These are phyloP conservation scores for Pongo pygmaeus DNA, from an alignment of 2,113 vertebrate genomes.

Conservation along the genomic window DNA sequence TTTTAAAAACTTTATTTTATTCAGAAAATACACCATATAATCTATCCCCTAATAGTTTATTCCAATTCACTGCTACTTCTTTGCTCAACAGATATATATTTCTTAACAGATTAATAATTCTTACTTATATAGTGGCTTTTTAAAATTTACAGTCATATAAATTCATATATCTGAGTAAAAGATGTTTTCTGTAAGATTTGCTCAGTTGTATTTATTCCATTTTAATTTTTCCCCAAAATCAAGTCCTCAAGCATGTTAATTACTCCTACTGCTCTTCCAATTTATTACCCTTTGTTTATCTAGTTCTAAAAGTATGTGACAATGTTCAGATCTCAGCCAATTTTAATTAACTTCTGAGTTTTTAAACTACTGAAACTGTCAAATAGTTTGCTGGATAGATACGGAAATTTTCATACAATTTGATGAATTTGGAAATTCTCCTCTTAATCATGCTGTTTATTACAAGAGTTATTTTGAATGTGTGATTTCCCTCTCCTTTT, in stretches of 20 bases:
- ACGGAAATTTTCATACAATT: constrained; percentile 32
- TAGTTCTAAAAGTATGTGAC: neutral
- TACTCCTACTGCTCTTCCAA: neutral
- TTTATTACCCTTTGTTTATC: constrained; percentile 16
- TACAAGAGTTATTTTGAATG: neutral
- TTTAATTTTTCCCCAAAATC: neutral
- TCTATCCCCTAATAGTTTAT: neutral
- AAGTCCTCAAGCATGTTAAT: neutral
- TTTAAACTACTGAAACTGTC: constrained; percentile 6
- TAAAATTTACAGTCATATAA: neutral
- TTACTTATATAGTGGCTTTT: neutral
- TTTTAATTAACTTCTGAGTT: constrained; percentile 43
- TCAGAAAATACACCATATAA: neutral
- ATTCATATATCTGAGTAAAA: neutral
- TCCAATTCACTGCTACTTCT: neutral
- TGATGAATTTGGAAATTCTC: neutral
- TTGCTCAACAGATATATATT: neutral
- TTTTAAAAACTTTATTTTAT: neutral
- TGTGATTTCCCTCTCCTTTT: neutral
- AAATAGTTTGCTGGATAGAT: neutral
- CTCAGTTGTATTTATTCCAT: neutral
- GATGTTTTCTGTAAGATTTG: neutral
- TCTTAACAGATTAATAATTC: neutral
- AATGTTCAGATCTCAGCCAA: neutral
- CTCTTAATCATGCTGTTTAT: neutral